These are phyloP conservation scores for Ephialtes manifestator DNA, from an alignment of 2,888 invertebrate species.

Conservation along the genomic window DNA sequence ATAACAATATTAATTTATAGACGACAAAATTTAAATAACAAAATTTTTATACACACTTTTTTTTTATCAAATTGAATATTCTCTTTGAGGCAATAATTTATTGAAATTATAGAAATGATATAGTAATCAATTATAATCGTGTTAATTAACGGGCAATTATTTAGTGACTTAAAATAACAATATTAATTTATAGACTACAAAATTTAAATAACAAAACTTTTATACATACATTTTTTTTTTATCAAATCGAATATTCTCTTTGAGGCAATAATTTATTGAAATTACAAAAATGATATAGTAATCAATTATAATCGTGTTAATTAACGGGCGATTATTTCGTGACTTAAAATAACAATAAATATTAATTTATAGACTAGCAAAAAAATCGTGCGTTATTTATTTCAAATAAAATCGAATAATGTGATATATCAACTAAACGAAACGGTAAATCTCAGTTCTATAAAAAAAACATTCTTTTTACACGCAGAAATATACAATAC, in stretches of 20 bases:
- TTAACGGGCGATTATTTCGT: background rate
- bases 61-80: background rate
- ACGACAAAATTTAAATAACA: slow-evolving; percentile 8
- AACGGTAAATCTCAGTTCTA: too few relatives aligned
- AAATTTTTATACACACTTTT: background rate
- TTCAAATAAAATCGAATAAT: background rate
- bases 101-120: background rate
- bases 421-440: too few relatives aligned
- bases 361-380: background rate
- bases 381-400: background rate
- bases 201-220: background rate
- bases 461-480: too few relatives aligned
- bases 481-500: too few relatives aligned
- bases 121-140: background rate
- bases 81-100: background rate
- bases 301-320: background rate
- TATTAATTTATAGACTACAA: too few relatives aligned
- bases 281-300: background rate
- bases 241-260: background rate
- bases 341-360: too few relatives aligned
- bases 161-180: too few relatives aligned
- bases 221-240: background rate
- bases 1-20: too few relatives aligned
- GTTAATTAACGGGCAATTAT: background rate
- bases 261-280: background rate